Evolutionary conservation across 2,888 invertebrate genomes (phyloP), one percentile per base, ranked within the genome.

Genomic region (Ischnura elegans): DNA sequence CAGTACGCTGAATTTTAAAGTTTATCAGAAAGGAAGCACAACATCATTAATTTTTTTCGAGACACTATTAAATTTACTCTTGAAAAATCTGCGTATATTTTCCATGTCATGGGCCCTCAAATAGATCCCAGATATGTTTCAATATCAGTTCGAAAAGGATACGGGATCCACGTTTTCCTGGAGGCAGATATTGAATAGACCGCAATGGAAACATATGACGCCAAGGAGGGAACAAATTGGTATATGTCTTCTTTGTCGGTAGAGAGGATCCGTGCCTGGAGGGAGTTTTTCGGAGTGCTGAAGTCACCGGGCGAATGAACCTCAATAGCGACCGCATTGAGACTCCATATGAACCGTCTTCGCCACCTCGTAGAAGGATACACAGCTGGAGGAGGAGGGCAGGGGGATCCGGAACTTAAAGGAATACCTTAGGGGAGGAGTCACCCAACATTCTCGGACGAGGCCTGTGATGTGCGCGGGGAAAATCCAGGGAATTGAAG

Each of bases 361-460:
- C n/a, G 61, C 61, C 76, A 16, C 76, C 36, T 36, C 36, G 2
- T 36, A 29, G 13, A 36, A 76, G 61, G 36, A 76, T 29, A 76
- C 29, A 36, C 76, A 76, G 36, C 76, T 3, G 76, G 76, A n/a
- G 47, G 21, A 25, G 43, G 19, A 47, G 51, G 51, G 87, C 2
- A 87, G 61, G 21, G 36, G 36, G 87, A 43, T 90, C 90, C 90
- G 90, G 90, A 90, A 90, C 90, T 76, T 29, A 51, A 43, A 90
- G 43, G 61, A 61, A 90, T 90, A 61, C 90, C 90, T 90, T 51
- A 42, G 90, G 13, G 61, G 43, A 42, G 61, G 90, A 90, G 90
- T 90, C 90, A 90, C 90, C 90, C 61, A 43, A 55, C 90, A 90
- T 90, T 90, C 90, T 45, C 90, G 90, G 90, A 90, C 90, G 66